Base-by-base conservation (phyloP, 2,888 invertebrate species). In the Achlya flavicornis region DNA sequence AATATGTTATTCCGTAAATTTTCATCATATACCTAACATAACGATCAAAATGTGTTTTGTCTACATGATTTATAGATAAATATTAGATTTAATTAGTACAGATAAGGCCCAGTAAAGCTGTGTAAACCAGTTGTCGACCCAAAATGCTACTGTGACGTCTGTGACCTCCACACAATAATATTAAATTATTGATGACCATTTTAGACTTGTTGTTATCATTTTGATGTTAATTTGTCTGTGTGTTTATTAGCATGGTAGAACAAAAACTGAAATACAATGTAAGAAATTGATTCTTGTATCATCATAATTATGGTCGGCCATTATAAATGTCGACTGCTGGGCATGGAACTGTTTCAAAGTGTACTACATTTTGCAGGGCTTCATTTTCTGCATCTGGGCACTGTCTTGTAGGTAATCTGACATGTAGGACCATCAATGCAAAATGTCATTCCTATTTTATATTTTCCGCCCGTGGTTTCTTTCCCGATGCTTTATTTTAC, bases 131-230 rank as follows among this genome's bases (percentile, higher is more conserved):
- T 53, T 53, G 53, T 53, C 19, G 7, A 19, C 19, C 53, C 53
- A 19, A 19, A 53, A 53, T 16, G 53, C 53, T 19, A 10, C 53
- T 19, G 53, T 10, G 19, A 53, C 16, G 8, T 19, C 53, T 19
- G 53, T 10, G 19, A 53, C 16, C 16, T 19, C 53, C 19, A 19
- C 19, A 10, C 10, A 19, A 53, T 53, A 0, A 19, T 53, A 19
- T 19, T 19, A 19, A 48, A 16, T 16, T 7, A 53, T 53, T 53
- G 16, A 53, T 53, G 1, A 19, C 16, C 53, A 53, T 19, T 46
- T 46, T 46, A n/a, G 46, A n/a, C n/a, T 46, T 46, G 14, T 53
- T 53, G 53, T 19, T 53, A 53, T 53, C 46, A n/a, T 46, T n/a
- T 46, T n/a, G 7, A 46, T n/a, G 46, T 46, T 46, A 46, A n/a